These are phyloP conservation scores for Sarotherodon lohbergeri DNA, from an alignment of 2,113 vertebrate genomes.

Conservation along the genomic window DNA sequence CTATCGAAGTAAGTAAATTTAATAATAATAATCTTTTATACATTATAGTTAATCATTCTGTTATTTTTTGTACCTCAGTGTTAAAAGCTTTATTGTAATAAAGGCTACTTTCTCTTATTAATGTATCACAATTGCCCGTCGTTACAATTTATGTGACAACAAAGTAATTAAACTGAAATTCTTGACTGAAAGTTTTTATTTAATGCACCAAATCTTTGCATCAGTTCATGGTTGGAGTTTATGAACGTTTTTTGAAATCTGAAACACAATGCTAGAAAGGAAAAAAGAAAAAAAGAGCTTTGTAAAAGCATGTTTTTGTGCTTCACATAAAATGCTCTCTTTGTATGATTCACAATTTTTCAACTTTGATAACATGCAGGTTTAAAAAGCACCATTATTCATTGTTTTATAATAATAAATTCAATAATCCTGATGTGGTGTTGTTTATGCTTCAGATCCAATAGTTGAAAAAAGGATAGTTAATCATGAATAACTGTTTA, in stretches of 20 bases:
- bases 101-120: rapidly evolving
- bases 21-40: neutral
- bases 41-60: rapidly evolving
- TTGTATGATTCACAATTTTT: neutral
- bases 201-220: neutral
- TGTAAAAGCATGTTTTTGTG: neutral
- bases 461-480: neutral
- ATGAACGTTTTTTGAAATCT: no score
- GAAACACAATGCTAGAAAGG: neutral
- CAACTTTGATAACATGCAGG: neutral
- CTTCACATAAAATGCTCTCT: neutral
- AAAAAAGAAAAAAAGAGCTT: neutral
- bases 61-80: neutral
- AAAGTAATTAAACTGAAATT: neutral
- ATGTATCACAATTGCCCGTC: neutral
- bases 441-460: neutral
- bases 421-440: neutral
- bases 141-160: neutral
- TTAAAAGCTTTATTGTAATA: neutral
- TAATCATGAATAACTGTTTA: neutral
- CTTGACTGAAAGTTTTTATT: neutral
- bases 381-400: neutral
- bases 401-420: neutral
- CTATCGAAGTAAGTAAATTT: neutral
- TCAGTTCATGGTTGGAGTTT: neutral